Evolutionary conservation across 2,888 invertebrate genomes (phyloP).

Genomic region (Cotesia congregata): DNA sequence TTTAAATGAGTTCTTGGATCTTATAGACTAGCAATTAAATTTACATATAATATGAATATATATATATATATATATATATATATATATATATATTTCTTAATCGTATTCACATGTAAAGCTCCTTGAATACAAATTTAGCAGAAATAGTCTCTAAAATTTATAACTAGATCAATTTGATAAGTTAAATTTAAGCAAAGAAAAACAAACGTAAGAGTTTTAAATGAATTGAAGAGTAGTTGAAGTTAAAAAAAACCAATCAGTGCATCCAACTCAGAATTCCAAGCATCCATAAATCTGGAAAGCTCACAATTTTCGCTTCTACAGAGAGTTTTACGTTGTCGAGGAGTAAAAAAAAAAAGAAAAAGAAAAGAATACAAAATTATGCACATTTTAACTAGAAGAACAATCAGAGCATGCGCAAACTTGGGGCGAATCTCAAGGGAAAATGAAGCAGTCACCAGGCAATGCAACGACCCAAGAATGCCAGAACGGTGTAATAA

Average conservation of each 20-base stretch:
- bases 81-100: background rate
- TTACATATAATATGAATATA: constrained; percentile 47
- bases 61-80: constrained; percentile 29
- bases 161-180: background rate
- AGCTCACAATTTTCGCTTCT: constrained; percentile 6
- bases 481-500: background rate
- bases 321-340: constrained; percentile 22
- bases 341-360: constrained; percentile 16
- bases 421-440: constrained; percentile 35
- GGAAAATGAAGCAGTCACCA: constrained; percentile 37
- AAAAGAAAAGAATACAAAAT: constrained; percentile 26
- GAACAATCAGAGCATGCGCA: constrained; percentile 32
- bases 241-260: constrained; percentile 33
- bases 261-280: constrained; percentile 7
- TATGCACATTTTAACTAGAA: constrained; percentile 42
- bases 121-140: background rate
- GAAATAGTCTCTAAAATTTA: background rate
- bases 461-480: constrained; percentile 15
- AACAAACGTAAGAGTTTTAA: background rate
- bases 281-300: constrained; percentile 31
- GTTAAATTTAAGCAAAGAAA: background rate
- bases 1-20: background rate
- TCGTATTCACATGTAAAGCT: background rate
- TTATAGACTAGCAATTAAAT: constrained; percentile 39
- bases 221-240: constrained; percentile 4